A percentile compares a stretch with the other conserved stretches of the same genome.
Evolutionary conservation across 2,113 vertebrate species (phyloP).

Genomic region (Clarias batrachus): DNA sequence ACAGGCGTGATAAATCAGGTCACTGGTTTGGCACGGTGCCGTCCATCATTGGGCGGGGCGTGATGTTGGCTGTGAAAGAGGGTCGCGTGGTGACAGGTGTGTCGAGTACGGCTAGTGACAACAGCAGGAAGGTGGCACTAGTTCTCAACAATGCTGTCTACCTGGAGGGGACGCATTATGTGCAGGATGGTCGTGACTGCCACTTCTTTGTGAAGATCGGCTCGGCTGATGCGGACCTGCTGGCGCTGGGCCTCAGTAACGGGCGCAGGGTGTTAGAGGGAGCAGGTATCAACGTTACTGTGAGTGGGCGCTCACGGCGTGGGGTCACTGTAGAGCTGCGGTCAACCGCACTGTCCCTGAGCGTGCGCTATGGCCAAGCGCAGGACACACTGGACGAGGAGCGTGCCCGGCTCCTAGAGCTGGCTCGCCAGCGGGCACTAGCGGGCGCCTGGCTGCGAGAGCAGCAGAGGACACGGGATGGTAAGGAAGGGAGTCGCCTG

Average conservation of each 20-base stretch:
- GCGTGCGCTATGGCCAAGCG: slow-evolving; percentile 89
- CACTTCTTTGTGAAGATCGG: slow-evolving; percentile 98
- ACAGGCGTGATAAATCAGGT: slow-evolving; percentile 84
- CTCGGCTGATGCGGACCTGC: slow-evolving; percentile 86
- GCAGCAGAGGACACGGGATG: slow-evolving; percentile 90
- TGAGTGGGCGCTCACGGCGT: slow-evolving; percentile 89
- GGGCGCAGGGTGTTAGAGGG: slow-evolving; percentile 91
- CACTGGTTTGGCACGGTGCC: slow-evolving; percentile 95
- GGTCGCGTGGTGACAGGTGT: slow-evolving; percentile 84
- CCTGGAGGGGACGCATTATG: slow-evolving; percentile 94
- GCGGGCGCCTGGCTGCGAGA: slow-evolving; percentile 90
- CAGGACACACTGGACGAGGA: slow-evolving; percentile 92
- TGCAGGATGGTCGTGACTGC: slow-evolving; percentile 89
- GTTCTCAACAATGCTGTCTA: slow-evolving; percentile 93
- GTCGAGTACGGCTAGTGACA: slow-evolving; percentile 87
- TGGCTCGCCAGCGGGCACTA: slow-evolving; percentile 90
- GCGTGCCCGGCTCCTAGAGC: slow-evolving; percentile 88
- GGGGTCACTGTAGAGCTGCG: slow-evolving; percentile 93
- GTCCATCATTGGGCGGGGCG: slow-evolving; percentile 91
- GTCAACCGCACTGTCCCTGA: slow-evolving; percentile 82
- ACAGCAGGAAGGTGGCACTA: slow-evolving; percentile 89
- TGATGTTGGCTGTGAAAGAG: slow-evolving; percentile 95
- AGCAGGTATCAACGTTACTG: slow-evolving; percentile 86
- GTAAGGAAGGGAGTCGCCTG: slow-evolving; percentile 90
- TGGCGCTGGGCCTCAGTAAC: slow-evolving; percentile 87